Conservation (phyloP, 2,888 invertebrate species). For the Plebejus melissa region DNA sequence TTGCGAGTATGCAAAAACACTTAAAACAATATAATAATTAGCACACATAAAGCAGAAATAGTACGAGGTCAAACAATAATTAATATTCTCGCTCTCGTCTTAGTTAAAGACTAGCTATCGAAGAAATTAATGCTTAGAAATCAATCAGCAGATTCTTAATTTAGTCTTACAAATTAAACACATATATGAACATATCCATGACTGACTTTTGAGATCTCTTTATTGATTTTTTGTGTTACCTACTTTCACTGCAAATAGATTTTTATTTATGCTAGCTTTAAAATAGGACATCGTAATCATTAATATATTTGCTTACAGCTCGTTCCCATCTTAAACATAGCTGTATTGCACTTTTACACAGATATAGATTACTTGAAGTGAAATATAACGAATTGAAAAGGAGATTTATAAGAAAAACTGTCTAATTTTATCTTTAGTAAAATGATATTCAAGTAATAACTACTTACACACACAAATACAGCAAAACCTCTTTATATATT, state of each 20-base stretch:
- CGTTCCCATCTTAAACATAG: neutral
- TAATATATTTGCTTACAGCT: conserved; percentile 43
- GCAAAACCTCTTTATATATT: too few species aligned
- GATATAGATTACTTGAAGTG: too few species aligned
- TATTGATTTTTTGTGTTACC: conserved; percentile 54
- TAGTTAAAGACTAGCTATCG: neutral
- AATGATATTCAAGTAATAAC: too few species aligned
- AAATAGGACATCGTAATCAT: conserved; percentile 61
- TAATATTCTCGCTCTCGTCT: neutral
- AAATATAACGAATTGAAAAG: too few species aligned
- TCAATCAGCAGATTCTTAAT: conserved; percentile 20
- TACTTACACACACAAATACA: too few species aligned
- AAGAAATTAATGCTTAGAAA: neutral
- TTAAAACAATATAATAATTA: conserved; percentile 14
- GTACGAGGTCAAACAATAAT: neutral
- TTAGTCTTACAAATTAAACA: conserved; percentile 5
- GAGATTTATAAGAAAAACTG: too few species aligned
- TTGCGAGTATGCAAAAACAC: neutral
- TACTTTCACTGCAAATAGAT: conserved; percentile 63
- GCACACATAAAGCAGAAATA: neutral
- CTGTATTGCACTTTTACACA: neutral
- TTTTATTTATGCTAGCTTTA: conserved; percentile 61
- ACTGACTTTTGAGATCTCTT: conserved; percentile 40
- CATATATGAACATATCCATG: neutral
- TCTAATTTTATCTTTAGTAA: too few species aligned